Evolutionary conservation across 1,140 invertebrate species (phyloP).

Genomic region (Rhizoglyphus robini): DNA sequence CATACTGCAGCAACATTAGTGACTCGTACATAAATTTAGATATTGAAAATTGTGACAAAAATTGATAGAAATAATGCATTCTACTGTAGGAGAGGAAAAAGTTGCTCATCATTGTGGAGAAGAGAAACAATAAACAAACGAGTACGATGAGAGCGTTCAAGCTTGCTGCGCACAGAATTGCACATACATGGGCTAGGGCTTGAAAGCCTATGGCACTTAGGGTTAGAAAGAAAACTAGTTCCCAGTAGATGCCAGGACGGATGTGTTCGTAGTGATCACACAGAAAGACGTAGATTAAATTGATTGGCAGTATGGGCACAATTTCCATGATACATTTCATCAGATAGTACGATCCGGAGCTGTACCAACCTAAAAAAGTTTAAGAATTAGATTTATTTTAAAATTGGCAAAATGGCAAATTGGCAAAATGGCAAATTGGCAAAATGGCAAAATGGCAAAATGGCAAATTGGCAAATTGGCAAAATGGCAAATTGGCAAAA

Average conservation of each 20-base stretch:
- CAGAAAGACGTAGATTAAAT: background rate
- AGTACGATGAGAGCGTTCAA: background rate
- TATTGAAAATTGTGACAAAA: constrained; percentile 1
- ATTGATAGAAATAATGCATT: background rate
- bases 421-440: too few relatives aligned
- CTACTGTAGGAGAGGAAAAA: background rate
- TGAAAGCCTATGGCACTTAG: background rate
- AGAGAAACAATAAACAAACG: too few relatives aligned
- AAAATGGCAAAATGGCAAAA: too few relatives aligned
- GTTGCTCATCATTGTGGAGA: too few relatives aligned
- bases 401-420: too few relatives aligned
- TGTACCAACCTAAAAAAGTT: constrained; percentile 5
- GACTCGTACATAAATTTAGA: background rate
- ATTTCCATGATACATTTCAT: background rate
- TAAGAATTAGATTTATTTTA: too few relatives aligned
- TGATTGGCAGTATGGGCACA: background rate
- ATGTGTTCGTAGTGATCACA: background rate
- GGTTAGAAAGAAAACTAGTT: background rate
- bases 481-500: too few relatives aligned
- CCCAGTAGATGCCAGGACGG: background rate
- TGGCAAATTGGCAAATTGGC: too few relatives aligned
- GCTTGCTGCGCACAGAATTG: background rate
- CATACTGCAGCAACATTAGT: constrained; percentile 10
- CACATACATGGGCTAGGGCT: background rate
- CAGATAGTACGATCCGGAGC: background rate